Evolutionary conservation across 1,140 invertebrate species (phyloP).

Genomic region (Zaprionus inermis): DNA sequence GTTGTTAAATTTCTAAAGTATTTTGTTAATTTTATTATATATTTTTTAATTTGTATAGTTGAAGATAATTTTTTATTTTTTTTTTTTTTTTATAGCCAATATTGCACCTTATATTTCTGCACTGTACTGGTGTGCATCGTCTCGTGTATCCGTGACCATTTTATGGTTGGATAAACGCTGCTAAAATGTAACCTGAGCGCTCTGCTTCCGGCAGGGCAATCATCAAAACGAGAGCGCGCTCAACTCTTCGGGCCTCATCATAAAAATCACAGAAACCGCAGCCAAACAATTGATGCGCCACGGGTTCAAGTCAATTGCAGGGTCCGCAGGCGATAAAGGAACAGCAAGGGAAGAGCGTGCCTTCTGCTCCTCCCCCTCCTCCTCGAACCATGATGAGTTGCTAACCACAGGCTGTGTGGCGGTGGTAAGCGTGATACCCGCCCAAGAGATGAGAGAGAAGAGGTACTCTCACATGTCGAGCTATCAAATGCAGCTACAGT

Average conservation of each 20-base stretch:
- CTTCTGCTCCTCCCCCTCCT: too few species aligned
- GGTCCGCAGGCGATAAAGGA: conserved; percentile 47
- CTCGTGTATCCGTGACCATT: conserved; percentile 61
- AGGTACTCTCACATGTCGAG: conserved; percentile 27
- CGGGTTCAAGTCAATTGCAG: conserved; percentile 78
- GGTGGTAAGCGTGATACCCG: conserved; percentile 14
- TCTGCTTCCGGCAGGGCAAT: conserved; percentile 73
- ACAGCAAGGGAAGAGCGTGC: conserved; percentile 29
- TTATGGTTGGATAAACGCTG: conserved; percentile 72
- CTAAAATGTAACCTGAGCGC: conserved; percentile 76
- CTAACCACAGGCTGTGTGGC: conserved; percentile 56
- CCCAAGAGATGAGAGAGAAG: conserved; percentile 2
- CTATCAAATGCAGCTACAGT: conserved; percentile 47
- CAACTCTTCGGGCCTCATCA: conserved; percentile 60
- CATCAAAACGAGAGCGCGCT: conserved; percentile 56
- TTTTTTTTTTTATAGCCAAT: neutral
- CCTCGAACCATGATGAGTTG: conserved; percentile 21
- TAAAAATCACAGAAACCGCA: conserved; percentile 77
- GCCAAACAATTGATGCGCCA: conserved; percentile 71
- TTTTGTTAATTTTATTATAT: neutral
- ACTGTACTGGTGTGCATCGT: conserved; percentile 11
- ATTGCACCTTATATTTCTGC: neutral
- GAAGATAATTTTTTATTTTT: neutral
- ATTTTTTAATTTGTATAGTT: neutral
- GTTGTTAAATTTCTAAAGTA: neutral